A percentile compares a stretch with the other conserved stretches of the same genome.
phyloP scores from a whole-genome alignment of 2,797 vertebrate species.

The Serranus cabrilla region DNA sequence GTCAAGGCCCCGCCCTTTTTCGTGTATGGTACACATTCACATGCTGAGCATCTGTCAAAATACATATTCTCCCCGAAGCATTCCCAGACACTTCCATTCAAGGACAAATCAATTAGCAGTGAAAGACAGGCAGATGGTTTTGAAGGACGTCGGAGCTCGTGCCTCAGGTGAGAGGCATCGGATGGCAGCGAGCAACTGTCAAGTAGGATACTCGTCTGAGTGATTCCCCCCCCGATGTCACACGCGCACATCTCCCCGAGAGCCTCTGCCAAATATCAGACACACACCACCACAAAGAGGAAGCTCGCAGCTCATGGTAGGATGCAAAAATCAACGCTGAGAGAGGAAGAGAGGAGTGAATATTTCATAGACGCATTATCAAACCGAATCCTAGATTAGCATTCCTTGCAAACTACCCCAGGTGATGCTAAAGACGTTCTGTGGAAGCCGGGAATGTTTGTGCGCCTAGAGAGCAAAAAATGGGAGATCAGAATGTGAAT shows the following conservation, averaged over 20 bases:
- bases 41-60: constrained; percentile 70
- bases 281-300: constrained; percentile 59
- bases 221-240: constrained; percentile 58
- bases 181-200: constrained; percentile 77
- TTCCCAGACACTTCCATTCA: constrained; percentile 71
- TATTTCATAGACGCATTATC: constrained; percentile 81
- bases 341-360: constrained; percentile 63
- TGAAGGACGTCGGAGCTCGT: constrained; percentile 79
- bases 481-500: constrained; percentile 46
- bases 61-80: constrained; percentile 65
- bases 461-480: constrained; percentile 34
- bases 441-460: constrained; percentile 19
- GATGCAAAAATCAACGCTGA: constrained; percentile 51
- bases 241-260: constrained; percentile 40
- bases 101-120: constrained; percentile 87
- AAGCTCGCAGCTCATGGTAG: constrained; percentile 40
- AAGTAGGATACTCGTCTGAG: constrained; percentile 75
- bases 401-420: constrained; percentile 71
- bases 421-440: constrained; percentile 68
- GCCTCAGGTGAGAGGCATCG: constrained; percentile 83
- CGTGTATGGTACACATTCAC: constrained; percentile 37
- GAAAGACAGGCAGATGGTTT: constrained; percentile 81
- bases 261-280: constrained; percentile 66
- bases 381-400: constrained; percentile 81
- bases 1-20: constrained; percentile 48